phyloP scores from a whole-genome alignment of 2,797 vertebrate species.

The Mormyrus proboscirostris region DNA sequence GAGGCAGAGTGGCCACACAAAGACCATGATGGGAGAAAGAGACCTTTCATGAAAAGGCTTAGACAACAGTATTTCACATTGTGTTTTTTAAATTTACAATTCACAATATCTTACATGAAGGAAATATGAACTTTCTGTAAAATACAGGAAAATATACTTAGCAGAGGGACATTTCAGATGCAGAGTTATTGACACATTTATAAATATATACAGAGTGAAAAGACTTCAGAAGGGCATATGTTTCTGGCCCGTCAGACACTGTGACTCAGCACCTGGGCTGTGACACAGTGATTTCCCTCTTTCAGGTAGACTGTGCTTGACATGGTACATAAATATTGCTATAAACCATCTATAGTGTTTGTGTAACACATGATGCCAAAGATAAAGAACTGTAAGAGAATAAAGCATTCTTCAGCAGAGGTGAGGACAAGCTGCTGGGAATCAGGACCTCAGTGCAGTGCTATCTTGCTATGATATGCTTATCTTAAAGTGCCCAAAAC shows the following conservation, averaged over 20 bases:
- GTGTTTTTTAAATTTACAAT: slow-evolving; percentile 59
- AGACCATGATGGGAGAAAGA: not conserved
- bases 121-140: slow-evolving; percentile 56
- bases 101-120: slow-evolving; percentile 64
- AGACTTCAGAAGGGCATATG: slow-evolving; percentile 39
- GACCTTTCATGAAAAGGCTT: not conserved
- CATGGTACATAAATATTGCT: slow-evolving; percentile 45
- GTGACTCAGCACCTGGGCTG: slow-evolving; percentile 13
- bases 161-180: slow-evolving; percentile 28
- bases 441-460: slow-evolving; percentile 27
- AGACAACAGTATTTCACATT: slow-evolving; percentile 17
- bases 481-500: slow-evolving; percentile 65
- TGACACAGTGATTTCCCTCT: slow-evolving; percentile 46
- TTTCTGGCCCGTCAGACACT: slow-evolving; percentile 32
- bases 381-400: slow-evolving; percentile 28
- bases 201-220: slow-evolving; percentile 25
- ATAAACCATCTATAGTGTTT: slow-evolving; percentile 22
- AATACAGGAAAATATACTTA: slow-evolving; percentile 46
- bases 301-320: slow-evolving; percentile 24
- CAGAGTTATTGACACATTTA: slow-evolving; percentile 24
- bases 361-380: slow-evolving; percentile 30
- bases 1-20: not conserved
- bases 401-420: slow-evolving; percentile 35
- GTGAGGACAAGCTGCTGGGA: slow-evolving; percentile 23
- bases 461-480: slow-evolving; percentile 26